Evolutionary conservation across 2,797 vertebrate species (phyloP).

Genomic region (Synanceia verrucosa): DNA sequence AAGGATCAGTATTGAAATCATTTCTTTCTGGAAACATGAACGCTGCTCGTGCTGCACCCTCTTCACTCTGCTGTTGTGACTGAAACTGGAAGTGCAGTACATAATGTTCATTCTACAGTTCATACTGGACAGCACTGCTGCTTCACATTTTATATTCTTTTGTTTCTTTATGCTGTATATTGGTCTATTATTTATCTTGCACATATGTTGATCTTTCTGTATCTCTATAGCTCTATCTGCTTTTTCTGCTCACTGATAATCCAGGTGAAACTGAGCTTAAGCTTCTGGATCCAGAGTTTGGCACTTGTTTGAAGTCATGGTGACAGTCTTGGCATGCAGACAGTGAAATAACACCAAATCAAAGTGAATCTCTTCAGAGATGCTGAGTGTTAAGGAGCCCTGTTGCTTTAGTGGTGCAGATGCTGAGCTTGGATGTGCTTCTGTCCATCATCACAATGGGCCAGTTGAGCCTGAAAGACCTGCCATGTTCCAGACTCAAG

Average conservation of each 20-base stretch:
- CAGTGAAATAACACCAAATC: neutral
- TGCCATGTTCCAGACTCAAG: neutral
- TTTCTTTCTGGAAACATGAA: neutral
- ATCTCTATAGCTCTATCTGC: too few species aligned
- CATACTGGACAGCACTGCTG: neutral
- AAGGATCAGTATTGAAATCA: neutral
- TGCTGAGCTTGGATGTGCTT: conserved; percentile 19
- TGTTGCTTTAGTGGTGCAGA: neutral
- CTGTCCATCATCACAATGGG: conserved; percentile 12
- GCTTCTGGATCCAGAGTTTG: too few species aligned
- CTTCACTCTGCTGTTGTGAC: neutral
- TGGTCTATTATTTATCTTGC: neutral
- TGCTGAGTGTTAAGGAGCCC: neutral
- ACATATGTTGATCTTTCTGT: neutral
- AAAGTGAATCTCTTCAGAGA: neutral
- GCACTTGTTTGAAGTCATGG: neutral
- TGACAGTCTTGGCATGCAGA: neutral
- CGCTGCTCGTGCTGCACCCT: neutral
- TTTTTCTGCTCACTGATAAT: neutral
- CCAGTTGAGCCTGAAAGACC: conserved; percentile 17
- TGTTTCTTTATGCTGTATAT: neutral
- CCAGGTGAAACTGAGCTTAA: neutral
- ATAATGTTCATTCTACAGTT: neutral
- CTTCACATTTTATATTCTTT: neutral
- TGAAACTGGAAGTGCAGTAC: neutral